phyloP scores from a whole-genome alignment of 1,140 invertebrate species.

The Euwallacea fornicatus region DNA sequence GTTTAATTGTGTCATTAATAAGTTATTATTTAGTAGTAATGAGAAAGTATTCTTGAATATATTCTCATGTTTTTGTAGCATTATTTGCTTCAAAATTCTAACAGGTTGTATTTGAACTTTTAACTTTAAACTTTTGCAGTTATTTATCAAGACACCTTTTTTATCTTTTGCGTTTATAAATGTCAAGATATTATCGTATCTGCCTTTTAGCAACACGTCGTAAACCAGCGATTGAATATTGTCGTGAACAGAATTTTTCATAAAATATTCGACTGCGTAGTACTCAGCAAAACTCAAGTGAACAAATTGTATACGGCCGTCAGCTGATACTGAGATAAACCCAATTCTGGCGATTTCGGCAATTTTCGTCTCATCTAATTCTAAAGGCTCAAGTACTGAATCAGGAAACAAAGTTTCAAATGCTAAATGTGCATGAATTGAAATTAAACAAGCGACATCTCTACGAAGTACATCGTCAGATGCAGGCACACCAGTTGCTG shows the following conservation, averaged over 20 bases:
- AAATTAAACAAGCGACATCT: neutral
- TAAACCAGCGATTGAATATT: too few species aligned
- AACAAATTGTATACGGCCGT: neutral
- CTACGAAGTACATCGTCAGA: neutral
- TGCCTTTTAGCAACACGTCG: too few species aligned
- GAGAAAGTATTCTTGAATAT: too few species aligned
- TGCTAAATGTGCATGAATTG: neutral
- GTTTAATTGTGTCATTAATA: too few species aligned
- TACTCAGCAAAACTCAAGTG: constrained; percentile 11
- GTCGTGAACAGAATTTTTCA: neutral
- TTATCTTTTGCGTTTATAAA: too few species aligned
- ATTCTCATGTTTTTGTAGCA: too few species aligned
- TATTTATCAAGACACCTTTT: too few species aligned
- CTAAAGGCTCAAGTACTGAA: neutral
- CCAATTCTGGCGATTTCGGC: neutral
- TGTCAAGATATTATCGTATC: too few species aligned
- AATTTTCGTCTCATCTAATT: neutral
- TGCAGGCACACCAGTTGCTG: neutral
- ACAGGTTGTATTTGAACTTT: too few species aligned
- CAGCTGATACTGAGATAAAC: neutral
- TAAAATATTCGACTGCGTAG: neutral
- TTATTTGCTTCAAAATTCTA: too few species aligned
- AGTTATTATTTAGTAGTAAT: too few species aligned
- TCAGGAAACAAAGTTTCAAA: neutral
- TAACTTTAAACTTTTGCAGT: too few species aligned